These are phyloP conservation scores for Plebejus melissa DNA, from an alignment of 2,888 invertebrate species.

Conservation along the genomic window DNA sequence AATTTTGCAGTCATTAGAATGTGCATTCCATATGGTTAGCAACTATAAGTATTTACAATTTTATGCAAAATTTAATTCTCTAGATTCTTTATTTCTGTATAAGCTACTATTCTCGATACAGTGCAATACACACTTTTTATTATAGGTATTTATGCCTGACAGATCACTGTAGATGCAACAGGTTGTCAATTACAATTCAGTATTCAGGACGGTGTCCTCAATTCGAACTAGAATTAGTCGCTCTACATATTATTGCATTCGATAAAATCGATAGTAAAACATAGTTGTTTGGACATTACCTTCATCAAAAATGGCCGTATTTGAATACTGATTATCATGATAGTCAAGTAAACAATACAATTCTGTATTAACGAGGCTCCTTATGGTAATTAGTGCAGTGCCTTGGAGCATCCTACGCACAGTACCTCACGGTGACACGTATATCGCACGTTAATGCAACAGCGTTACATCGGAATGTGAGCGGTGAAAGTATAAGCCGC, in stretches of 20 bases:
- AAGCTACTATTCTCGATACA: too few species aligned
- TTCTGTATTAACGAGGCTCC: not conserved
- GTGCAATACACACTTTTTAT: too few species aligned
- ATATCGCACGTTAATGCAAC: slow-evolving; percentile 46
- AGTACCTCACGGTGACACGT: slow-evolving; percentile 33
- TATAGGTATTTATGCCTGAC: too few species aligned
- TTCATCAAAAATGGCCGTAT: not conserved
- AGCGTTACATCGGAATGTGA: slow-evolving; percentile 62
- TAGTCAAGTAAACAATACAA: not conserved
- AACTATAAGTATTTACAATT: not conserved
- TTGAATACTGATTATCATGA: not conserved
- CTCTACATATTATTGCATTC: too few species aligned
- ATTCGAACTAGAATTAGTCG: too few species aligned
- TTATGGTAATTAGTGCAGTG: slow-evolving; percentile 1
- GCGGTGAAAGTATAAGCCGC: slow-evolving; percentile 68
- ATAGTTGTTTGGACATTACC: too few species aligned
- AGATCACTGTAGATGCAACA: too few species aligned
- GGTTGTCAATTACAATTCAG: too few species aligned
- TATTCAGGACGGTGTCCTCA: too few species aligned
- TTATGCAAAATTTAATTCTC: not conserved
- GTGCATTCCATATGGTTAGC: slow-evolving; percentile 1
- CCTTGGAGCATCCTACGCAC: slow-evolving; percentile 22
- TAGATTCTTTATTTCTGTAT: too few species aligned
- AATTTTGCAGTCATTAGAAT: not conserved
- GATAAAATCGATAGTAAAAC: too few species aligned